Base-by-base conservation (phyloP, 2,113 vertebrate genomes). In the Alouatta palliata region DNA sequence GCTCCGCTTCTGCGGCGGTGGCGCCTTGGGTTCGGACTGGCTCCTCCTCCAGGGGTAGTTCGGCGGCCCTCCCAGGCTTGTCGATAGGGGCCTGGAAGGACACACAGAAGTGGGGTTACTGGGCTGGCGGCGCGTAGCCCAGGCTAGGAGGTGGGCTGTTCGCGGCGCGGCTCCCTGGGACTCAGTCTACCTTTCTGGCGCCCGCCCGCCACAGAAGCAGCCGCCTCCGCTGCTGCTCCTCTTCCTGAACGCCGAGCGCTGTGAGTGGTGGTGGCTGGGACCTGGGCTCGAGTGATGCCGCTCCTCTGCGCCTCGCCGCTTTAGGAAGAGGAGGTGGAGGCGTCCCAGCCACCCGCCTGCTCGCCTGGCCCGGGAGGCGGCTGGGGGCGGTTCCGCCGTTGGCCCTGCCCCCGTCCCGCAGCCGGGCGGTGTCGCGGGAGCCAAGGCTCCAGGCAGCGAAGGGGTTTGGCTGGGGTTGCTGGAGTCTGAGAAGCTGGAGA, bases 241-340 rank as follows among this genome's bases (percentile, higher is more conserved):
- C 54, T 86, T 93, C 89, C 93, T 54, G 90, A 81, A 79, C 3
- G 68, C 61, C 8, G 47, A 25, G 79, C 58, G 8, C 92, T 23
- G 40, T 2, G 71, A 30, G 94, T 25, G 87, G 96, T 61, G 35
- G 96, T 12, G 79, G 82, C 95, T 58, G 96, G 93, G 91, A 97
- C 96, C 95, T 87, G 97, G 82, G 95, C 97, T 97, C 94, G 45
- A 97, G 91, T 96, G 98, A 98, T 97, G 98, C 97, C 82, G 96
- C 95, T 96, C 37, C 8, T 68, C 95, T 35, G 96, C 86, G 95
- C 97, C 96, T 96, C 75, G 82, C 97, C 89, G 97, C 97, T 98
- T 97, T 98, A 97, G 97, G 97, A 97, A 98, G 97, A 97, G 90
- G 96, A 97, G 97, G 97, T 97, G 97, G 97, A 96, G 96, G 97